These are phyloP conservation scores for Leptoclinus maculatus DNA, from an alignment of 2,797 vertebrate genomes.

Conservation along the genomic window DNA sequence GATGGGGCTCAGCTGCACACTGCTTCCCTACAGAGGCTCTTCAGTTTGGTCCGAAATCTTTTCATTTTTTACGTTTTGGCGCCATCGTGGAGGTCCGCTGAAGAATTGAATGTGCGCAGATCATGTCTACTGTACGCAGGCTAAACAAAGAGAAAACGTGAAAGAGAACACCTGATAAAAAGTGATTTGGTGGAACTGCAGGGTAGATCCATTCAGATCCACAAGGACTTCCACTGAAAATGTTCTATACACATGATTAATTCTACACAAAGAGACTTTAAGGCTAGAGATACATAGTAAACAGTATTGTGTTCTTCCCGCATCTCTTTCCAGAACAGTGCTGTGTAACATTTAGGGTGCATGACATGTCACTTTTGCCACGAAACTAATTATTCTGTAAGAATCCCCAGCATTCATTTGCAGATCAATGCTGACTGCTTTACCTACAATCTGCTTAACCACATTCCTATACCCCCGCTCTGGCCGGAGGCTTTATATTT, in stretches of 20 bases:
- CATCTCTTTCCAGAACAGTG: not conserved
- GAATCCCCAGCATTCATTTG: not conserved
- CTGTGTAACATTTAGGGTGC: not conserved
- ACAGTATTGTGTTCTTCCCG: not conserved
- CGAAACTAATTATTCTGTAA: not conserved
- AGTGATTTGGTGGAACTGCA: not conserved
- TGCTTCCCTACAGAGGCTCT: constrained; percentile 20
- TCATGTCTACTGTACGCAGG: not conserved
- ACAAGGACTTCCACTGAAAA: not conserved
- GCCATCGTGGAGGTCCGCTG: not conserved
- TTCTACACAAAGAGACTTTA: not conserved
- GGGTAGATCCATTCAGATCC: not conserved
- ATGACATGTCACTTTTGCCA: no score
- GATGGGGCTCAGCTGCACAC: constrained; percentile 54
- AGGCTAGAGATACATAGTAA: not conserved
- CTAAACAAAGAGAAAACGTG: not conserved
- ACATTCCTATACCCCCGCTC: not conserved
- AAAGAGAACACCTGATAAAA: not conserved
- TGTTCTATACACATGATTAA: not conserved
- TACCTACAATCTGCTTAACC: not conserved
- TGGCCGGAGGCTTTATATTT: not conserved
- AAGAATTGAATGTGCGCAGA: not conserved
- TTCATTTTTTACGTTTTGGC: constrained; percentile 8
- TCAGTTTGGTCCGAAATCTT: not conserved
- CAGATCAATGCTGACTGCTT: not conserved